Evolutionary conservation across 35 echinoderm and acorn worm species (phyloP).

Genomic region (Apostichopus californicus): DNA sequence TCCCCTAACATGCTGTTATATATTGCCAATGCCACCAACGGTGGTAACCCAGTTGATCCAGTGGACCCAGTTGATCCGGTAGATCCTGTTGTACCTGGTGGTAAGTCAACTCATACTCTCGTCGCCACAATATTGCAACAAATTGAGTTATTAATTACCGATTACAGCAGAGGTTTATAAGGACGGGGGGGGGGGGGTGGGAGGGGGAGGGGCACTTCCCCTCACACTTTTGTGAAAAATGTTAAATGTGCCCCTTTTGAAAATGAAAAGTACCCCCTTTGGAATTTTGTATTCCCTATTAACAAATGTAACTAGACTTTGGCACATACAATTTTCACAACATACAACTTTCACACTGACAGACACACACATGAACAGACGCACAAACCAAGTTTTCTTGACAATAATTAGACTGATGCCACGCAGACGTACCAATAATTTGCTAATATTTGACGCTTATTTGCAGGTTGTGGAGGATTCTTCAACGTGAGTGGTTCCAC

Average conservation of each 20-base stretch:
- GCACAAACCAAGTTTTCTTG: too few relatives aligned
- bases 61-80: neutral
- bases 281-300: too few relatives aligned
- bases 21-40: constrained; percentile 40
- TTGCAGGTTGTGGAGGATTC: constrained; percentile 41
- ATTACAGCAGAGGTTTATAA: neutral
- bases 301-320: too few relatives aligned
- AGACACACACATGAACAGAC: too few relatives aligned
- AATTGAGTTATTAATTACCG: neutral
- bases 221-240: too few relatives aligned
- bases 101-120: neutral
- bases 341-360: too few relatives aligned
- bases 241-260: too few relatives aligned
- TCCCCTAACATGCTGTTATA: constrained; percentile 72
- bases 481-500: neutral
- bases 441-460: too few relatives aligned
- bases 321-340: too few relatives aligned
- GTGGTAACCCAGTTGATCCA: constrained; percentile 31
- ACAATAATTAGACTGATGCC: too few relatives aligned
- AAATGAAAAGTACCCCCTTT: too few relatives aligned
- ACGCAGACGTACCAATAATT: too few relatives aligned
- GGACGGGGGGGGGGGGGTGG: neutral
- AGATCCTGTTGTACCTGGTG: constrained; percentile 5
- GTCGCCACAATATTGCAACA: neutral
- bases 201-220: neutral